Base-by-base conservation (phyloP, 2,888 invertebrate species). In the Xestia xanthographa region DNA sequence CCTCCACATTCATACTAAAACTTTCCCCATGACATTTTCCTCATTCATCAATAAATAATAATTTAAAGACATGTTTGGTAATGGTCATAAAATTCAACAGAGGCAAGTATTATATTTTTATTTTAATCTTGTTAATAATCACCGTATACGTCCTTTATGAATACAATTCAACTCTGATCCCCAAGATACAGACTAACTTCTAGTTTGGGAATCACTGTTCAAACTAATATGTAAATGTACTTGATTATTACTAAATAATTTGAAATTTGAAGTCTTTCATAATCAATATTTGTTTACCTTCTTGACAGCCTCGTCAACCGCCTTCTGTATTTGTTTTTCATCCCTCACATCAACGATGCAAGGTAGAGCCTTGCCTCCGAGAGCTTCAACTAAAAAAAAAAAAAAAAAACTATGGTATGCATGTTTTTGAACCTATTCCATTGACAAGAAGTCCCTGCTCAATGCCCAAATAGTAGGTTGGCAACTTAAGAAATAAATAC, bases 301-400 rank as follows among this genome's bases (percentile, higher is more conserved):
- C 77, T 97, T 97, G 1, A 98, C 97, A 41, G 98, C 98, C 86
- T 97, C 97, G 90, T 98, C 97, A 26, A 98, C 97, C 5, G 98
- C 98, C 63, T 96, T 97, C 85, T 97, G 95, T 0, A 98, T 96
- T 93, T 98, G 98, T 48, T 96, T 96, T 94, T 99, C 99, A 91
- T 98, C 98, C 83, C 99, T 97, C 20, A 99, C 98, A 94, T 99
- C 99, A 0, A 99, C 98, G 66, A 98, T 95, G 91, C 98, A 99
- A 1, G 99, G 98, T 70, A 99, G 94, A 38, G 98, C 98, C 91
- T 98, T 98, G 0, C 99, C 99, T 70, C 99, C 99, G 20, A 97
- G 97, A 62, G 97, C 97, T 95, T 99, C 98, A 93, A 99, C 98
- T 98, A 90, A 74, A 95, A 95, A 71, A n/a, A 73, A 41, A 50